Base-by-base conservation (phyloP, 2,797 vertebrate species). In the Melanotaenia parkinsoni region DNA sequence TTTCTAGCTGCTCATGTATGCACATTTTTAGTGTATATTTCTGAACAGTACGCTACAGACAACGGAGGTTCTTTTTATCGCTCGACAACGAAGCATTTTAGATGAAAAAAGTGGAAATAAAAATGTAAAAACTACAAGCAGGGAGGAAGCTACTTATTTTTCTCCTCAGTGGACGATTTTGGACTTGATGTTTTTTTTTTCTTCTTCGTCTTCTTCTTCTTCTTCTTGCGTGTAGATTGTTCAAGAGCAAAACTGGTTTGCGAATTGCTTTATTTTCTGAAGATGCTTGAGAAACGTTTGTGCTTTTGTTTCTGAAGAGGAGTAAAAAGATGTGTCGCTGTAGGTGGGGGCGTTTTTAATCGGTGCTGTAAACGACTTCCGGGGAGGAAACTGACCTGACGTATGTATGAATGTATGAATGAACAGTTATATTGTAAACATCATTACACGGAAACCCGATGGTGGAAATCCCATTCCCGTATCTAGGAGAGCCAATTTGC, bases 11-110 rank as follows among this genome's bases (percentile, higher is more conserved):
- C 97, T 97, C 94, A 94, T 93, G 95, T 96, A 96, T 96, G 97
- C 97, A 97, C 97, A 96, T 96, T 96, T 96, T 95, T 95, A 95
- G 96, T 97, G 95, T 97, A 96, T 98, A 96, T 98, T 96, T 96
- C 96, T 95, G 96, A 96, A 97, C 96, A 96, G 96, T 96, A 96
- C 97, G 95, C 95, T 91, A 93, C 95, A 90, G 92, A 94, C 93
- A 95, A 94, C 86, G 91, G 95, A 94, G 91, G 95, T 96, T 96
- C 95, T 96, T 97, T 97, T 95, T 95, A 96, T 96, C 92, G 96
- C 96, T 96, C 95, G 95, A 90, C 94, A 91, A 94, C 86, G 85
- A 94, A 95, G 93, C 94, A 94, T 97, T 96, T 96, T 96, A 96
- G 95, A 96, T 91, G 94, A 94, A 96, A 92, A 93, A 80, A 26